These are phyloP conservation scores for Symphodus melops DNA, from an alignment of 2,113 vertebrate genomes.

Conservation along the genomic window DNA sequence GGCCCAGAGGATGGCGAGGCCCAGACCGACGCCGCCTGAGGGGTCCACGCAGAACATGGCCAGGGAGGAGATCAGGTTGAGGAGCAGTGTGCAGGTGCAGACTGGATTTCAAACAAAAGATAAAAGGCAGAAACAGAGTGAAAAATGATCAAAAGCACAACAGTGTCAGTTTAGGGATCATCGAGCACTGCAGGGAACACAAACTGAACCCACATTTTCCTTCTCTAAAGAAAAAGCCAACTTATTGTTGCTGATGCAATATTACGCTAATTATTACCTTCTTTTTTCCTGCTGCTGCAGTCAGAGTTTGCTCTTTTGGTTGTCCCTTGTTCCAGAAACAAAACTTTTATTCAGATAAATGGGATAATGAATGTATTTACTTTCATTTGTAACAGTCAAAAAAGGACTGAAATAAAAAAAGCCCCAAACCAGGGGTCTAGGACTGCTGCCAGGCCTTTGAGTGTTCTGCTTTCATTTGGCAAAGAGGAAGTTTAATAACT, in stretches of 20 bases:
- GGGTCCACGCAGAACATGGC: conserved; percentile 88
- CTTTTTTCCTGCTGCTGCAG: neutral
- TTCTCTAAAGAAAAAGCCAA: too few relatives aligned
- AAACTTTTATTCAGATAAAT: too few relatives aligned
- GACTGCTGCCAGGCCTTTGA: neutral
- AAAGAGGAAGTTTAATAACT: neutral
- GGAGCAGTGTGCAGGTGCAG: conserved; percentile 83
- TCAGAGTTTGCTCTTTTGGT: neutral
- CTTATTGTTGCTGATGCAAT: conserved; percentile 20
- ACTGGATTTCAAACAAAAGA: conserved; percentile 74
- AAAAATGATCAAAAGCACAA: neutral
- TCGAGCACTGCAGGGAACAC: too few relatives aligned
- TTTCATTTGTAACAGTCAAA: neutral
- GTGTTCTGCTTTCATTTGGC: too few relatives aligned
- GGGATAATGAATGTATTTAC: too few relatives aligned
- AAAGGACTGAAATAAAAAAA: neutral
- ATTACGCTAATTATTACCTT: neutral
- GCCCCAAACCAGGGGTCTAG: too few relatives aligned
- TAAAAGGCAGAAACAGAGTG: neutral
- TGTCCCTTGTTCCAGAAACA: neutral
- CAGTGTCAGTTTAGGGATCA: neutral
- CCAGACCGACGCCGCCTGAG: conserved; percentile 84
- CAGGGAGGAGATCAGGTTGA: conserved; percentile 92
- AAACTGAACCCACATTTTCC: too few relatives aligned
- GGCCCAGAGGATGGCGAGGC: conserved; percentile 94